Conservation (phyloP, 2,888 invertebrate genomes). For the Psylliodes chrysocephalus region DNA sequence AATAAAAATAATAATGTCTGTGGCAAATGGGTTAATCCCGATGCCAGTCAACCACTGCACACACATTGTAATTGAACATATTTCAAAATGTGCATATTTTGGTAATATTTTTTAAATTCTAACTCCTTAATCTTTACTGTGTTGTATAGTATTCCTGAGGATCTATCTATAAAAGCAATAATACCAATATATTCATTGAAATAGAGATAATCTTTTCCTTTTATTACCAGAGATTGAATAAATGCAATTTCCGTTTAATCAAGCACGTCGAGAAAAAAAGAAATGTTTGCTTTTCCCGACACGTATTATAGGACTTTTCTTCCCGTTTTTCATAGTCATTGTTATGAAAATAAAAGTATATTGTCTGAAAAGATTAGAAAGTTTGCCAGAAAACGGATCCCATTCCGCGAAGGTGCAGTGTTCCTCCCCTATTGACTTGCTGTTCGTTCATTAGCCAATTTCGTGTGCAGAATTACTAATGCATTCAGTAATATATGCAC, state of each 20-base stretch:
- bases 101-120: too few species aligned
- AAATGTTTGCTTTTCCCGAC: not conserved
- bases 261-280: not conserved
- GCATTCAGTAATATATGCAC: conserved; percentile 8
- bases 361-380: conserved; percentile 39
- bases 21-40: too few species aligned
- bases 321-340: conserved; percentile 29
- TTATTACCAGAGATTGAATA: not conserved
- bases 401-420: conserved; percentile 13
- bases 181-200: too few species aligned
- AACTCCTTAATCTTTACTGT: too few species aligned
- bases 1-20: too few species aligned
- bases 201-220: too few species aligned
- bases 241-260: conserved; percentile 12
- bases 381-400: conserved; percentile 25
- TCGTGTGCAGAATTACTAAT: conserved; percentile 37
- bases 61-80: too few species aligned
- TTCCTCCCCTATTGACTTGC: conserved; percentile 36
- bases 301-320: conserved; percentile 31
- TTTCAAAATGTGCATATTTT: too few species aligned
- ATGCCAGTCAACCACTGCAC: too few species aligned
- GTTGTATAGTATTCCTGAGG: too few species aligned
- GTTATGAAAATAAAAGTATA: conserved; percentile 37
- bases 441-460: conserved; percentile 38
- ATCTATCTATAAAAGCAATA: too few species aligned